These are phyloP conservation scores for Mythimna loreyi DNA, from an alignment of 2,888 invertebrate genomes.

Conservation along the genomic window DNA sequence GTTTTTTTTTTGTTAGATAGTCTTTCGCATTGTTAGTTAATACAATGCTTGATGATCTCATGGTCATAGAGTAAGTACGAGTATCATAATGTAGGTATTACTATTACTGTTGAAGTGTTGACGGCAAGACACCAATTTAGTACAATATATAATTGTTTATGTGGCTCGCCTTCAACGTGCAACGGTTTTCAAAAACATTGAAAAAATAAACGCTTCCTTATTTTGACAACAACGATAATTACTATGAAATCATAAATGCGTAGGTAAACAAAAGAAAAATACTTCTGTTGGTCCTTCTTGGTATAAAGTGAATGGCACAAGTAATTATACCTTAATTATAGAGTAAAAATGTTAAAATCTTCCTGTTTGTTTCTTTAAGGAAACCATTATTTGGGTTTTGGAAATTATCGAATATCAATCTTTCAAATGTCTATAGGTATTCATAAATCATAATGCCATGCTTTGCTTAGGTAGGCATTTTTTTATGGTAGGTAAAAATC, in stretches of 20 bases:
- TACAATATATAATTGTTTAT: neutral
- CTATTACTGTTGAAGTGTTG: slow-evolving; percentile 3
- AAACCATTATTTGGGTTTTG: too few species aligned
- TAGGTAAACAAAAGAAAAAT: neutral
- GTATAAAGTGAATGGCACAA: slow-evolving; percentile 21
- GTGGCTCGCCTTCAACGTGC: slow-evolving; percentile 30
- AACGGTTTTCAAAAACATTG: slow-evolving; percentile 6
- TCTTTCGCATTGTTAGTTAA: too few species aligned
- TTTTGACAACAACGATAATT: slow-evolving; percentile 8
- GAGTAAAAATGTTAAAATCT: neutral
- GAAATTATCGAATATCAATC: too few species aligned
- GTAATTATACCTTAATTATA: neutral
- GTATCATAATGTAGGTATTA: neutral
- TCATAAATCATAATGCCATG: too few species aligned
- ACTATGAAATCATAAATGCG: slow-evolving; percentile 2
- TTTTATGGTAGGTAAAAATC: too few species aligned
- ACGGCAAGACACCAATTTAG: slow-evolving; percentile 4
- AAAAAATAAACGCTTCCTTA: slow-evolving; percentile 17
- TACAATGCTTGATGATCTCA: too few species aligned
- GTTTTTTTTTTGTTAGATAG: too few species aligned
- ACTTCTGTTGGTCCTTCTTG: neutral
- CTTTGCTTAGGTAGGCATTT: too few species aligned
- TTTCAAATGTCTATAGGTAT: too few species aligned
- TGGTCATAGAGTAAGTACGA: neutral
- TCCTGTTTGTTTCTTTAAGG: neutral